phyloP scores from a whole-genome alignment of 1,140 invertebrate species.

The Drosophila subpulchrella region DNA sequence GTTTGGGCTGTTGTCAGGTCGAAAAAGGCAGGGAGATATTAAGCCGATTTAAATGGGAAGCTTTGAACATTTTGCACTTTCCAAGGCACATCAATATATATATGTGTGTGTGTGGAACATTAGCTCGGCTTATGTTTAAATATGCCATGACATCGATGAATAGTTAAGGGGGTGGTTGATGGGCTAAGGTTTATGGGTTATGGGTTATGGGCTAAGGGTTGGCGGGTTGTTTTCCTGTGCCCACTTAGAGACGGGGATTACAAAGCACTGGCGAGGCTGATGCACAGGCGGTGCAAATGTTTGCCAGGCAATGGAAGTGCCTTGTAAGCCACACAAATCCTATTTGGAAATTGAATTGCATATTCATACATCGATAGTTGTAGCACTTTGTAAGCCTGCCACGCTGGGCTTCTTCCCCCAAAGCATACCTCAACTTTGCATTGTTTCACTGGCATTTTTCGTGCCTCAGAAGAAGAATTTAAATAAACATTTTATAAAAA shows the following conservation, averaged over 20 bases:
- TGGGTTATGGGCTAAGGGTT: background rate
- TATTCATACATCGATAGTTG: conserved; percentile 13
- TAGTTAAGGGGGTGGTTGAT: background rate
- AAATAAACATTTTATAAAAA: too few relatives aligned
- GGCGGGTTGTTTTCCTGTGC: background rate
- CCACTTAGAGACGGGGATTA: conserved; percentile 10
- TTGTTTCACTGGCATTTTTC: background rate
- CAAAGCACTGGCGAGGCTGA: background rate
- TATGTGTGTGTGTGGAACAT: conserved; percentile 7
- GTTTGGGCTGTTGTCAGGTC: background rate
- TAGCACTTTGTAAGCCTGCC: conserved; percentile 4
- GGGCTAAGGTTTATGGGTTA: too few relatives aligned
- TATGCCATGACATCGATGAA: conserved; percentile 38
- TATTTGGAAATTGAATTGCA: conserved; percentile 26
- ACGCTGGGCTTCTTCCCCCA: background rate
- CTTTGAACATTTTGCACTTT: conserved; percentile 28
- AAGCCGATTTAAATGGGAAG: conserved; percentile 51
- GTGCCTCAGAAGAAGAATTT: background rate
- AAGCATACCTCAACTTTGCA: background rate
- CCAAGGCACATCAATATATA: conserved; percentile 6
- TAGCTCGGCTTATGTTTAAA: conserved; percentile 31
- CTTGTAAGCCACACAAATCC: conserved; percentile 30
- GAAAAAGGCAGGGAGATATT: conserved; percentile 15
- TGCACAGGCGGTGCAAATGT: conserved; percentile 6
- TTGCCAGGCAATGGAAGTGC: conserved; percentile 13